phyloP scores from a whole-genome alignment of 23 tunicate species.

The Diplosoma virens region DNA sequence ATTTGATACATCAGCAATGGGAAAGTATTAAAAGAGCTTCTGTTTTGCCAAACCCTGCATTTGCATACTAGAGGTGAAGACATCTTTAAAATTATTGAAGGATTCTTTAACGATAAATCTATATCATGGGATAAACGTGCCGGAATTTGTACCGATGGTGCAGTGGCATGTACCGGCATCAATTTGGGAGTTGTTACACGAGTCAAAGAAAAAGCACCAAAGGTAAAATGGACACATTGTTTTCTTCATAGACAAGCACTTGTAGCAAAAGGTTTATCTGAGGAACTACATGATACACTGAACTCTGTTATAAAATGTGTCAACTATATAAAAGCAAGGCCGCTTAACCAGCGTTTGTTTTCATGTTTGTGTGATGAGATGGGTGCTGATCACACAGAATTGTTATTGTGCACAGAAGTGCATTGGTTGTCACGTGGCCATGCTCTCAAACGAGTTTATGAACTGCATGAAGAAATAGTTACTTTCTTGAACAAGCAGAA shows the following conservation, averaged over 20 bases:
- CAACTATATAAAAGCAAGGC: slow-evolving; percentile 52
- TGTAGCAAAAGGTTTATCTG: slow-evolving; percentile 42
- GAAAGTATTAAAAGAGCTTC: slow-evolving; percentile 30
- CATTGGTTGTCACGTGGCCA: slow-evolving; percentile 46
- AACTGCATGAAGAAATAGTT: slow-evolving; percentile 43
- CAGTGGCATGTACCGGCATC: slow-evolving; percentile 52
- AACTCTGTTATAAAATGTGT: slow-evolving; percentile 53
- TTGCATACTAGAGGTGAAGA: slow-evolving; percentile 59
- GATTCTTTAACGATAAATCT: slow-evolving; percentile 30
- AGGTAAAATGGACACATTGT: slow-evolving; percentile 49
- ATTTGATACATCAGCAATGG: slow-evolving; percentile 26
- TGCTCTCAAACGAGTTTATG: slow-evolving; percentile 50
- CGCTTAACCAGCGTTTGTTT: slow-evolving; percentile 45
- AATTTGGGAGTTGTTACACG: slow-evolving; percentile 52
- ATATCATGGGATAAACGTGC: slow-evolving; percentile 38
- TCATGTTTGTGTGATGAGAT: slow-evolving; percentile 47
- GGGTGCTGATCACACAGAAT: slow-evolving; percentile 49
- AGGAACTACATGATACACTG: slow-evolving; percentile 48
- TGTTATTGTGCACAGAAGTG: slow-evolving; percentile 39
- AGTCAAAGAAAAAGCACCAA: slow-evolving; percentile 52
- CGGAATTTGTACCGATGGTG: slow-evolving; percentile 53
- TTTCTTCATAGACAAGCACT: slow-evolving; percentile 59
- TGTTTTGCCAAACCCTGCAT: slow-evolving; percentile 50
- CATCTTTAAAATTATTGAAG: slow-evolving; percentile 28
- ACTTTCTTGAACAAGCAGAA: slow-evolving; percentile 34